Percentiles rank a stretch among this genome's conserved stretches.
These are phyloP conservation scores for Mus caroli DNA, from an alignment of 2,797 vertebrate species.

Conservation along the genomic window DNA sequence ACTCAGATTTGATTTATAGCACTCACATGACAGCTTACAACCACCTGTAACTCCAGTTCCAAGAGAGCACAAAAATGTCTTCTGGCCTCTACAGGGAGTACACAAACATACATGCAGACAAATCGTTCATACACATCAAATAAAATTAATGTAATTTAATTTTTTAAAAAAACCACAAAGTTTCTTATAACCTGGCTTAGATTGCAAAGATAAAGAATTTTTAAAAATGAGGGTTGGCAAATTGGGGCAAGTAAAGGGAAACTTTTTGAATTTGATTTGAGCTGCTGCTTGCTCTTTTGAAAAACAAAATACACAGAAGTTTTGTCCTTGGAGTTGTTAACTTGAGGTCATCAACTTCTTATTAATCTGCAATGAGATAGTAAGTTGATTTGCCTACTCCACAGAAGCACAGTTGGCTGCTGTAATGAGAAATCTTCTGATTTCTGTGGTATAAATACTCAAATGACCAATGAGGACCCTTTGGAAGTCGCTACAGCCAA, in stretches of 20 bases:
- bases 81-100: too few species aligned
- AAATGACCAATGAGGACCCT: not conserved
- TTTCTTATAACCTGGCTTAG: constrained; percentile 1
- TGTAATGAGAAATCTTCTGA: not conserved
- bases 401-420: not conserved
- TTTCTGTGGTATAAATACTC: constrained; percentile 29
- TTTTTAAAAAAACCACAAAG: constrained; percentile 10
- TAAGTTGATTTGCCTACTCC: not conserved
- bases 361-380: not conserved
- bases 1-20: not conserved
- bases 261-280: constrained; percentile 33
- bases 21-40: not conserved
- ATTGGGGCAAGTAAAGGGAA: not conserved
- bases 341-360: not conserved
- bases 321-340: constrained; percentile 24
- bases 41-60: too few species aligned
- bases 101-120: not conserved
- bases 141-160: not conserved
- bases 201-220: constrained; percentile 55
- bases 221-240: constrained; percentile 58
- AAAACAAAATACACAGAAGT: constrained; percentile 26
- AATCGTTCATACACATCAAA: not conserved
- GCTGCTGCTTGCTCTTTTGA: constrained; percentile 49
- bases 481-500: not conserved
- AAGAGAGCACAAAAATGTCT: not conserved